These are phyloP conservation scores for Troides oblongomaculatus DNA, from an alignment of 2,888 invertebrate species.

Conservation along the genomic window DNA sequence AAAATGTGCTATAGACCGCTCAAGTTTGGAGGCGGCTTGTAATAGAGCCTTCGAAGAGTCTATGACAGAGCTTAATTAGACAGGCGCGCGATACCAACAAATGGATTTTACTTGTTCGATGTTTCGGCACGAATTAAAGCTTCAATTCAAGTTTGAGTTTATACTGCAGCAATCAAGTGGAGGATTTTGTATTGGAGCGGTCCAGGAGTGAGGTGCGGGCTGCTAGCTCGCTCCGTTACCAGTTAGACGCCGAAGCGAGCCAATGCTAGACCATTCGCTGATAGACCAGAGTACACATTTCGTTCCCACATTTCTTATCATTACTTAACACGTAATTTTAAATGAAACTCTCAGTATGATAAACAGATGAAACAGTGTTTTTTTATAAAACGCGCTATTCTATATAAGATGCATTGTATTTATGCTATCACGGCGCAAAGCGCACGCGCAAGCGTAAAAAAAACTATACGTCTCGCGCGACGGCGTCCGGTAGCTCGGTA, in stretches of 20 bases:
- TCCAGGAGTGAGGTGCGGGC: slow-evolving; percentile 35
- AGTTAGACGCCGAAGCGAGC: slow-evolving; percentile 33
- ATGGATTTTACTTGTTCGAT: slow-evolving; percentile 78
- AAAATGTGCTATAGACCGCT: slow-evolving; percentile 75
- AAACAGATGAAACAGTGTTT: neutral
- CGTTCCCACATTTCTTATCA: neutral
- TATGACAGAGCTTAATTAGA: slow-evolving; percentile 80
- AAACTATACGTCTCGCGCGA: slow-evolving; percentile 66
- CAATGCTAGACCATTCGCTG: slow-evolving; percentile 32
- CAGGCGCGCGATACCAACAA: slow-evolving; percentile 73
- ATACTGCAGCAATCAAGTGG: slow-evolving; percentile 37
- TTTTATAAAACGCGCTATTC: neutral
- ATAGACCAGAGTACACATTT: slow-evolving; percentile 2
- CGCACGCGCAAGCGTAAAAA: slow-evolving; percentile 47
- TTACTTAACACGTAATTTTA: neutral
- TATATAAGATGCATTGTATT: slow-evolving; percentile 28
- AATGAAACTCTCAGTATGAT: neutral
- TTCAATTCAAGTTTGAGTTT: slow-evolving; percentile 51
- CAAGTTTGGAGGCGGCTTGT: slow-evolving; percentile 77
- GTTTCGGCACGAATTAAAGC: slow-evolving; percentile 58
- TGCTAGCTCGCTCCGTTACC: slow-evolving; percentile 43
- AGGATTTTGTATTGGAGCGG: slow-evolving; percentile 50
- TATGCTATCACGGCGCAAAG: neutral
- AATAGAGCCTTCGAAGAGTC: slow-evolving; percentile 79
- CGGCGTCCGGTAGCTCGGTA: slow-evolving; percentile 65